These are phyloP conservation scores for Xenus cinereus DNA, from an alignment of 2,113 vertebrate genomes.

Conservation along the genomic window DNA sequence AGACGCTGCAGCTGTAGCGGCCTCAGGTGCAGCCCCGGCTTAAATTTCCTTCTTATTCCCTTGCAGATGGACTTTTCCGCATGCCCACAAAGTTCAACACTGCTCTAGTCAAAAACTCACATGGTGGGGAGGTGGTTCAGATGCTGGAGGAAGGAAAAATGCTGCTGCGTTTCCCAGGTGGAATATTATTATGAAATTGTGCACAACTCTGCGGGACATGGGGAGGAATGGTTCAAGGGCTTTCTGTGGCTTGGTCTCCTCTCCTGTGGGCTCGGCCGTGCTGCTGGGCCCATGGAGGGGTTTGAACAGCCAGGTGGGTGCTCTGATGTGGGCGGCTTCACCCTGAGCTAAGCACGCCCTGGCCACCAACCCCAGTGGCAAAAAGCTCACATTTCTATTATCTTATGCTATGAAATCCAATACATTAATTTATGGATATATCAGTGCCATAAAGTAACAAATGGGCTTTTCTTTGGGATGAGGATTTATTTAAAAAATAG, in stretches of 20 bases:
- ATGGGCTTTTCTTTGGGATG: background rate
- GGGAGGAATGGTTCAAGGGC: constrained; percentile 74
- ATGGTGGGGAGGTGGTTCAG: constrained; percentile 67
- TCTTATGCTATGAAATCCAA: background rate
- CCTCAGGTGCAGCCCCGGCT: background rate
- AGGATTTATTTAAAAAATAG: background rate
- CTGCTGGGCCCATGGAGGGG: background rate
- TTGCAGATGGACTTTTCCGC: constrained; percentile 71
- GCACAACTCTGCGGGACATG: constrained; percentile 53
- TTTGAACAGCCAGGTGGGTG: background rate
- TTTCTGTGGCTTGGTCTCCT: background rate
- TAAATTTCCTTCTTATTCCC: background rate
- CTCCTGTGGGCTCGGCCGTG: background rate
- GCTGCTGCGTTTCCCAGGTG: constrained; percentile 68
- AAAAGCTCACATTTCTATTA: background rate
- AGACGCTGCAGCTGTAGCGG: background rate
- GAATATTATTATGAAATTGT: constrained; percentile 74
- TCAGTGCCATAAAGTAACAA: background rate
- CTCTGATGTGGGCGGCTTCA: background rate
- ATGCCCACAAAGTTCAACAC: constrained; percentile 76
- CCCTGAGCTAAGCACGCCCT: background rate
- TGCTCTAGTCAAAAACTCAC: constrained; percentile 71
- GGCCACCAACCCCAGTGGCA: background rate
- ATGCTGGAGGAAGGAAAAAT: constrained; percentile 70
- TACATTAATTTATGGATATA: background rate